Evolutionary conservation across 2,113 vertebrate species (phyloP).

Genomic region (Phasianus colchicus): DNA sequence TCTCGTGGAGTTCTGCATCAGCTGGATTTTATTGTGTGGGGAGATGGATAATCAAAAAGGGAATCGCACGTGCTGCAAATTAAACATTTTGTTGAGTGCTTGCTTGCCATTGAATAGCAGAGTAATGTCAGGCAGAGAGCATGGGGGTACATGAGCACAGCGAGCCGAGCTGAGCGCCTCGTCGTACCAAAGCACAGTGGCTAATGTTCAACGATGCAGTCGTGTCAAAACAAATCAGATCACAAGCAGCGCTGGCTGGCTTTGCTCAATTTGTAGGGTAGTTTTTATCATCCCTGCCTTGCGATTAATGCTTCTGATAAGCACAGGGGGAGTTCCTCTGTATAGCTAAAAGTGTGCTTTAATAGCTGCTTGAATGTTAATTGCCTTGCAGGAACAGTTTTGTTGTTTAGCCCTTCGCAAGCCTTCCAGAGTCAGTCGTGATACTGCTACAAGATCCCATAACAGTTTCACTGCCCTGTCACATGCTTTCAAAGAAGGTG

Average conservation of each 20-base stretch:
- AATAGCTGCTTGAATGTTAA: neutral
- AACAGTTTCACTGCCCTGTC: neutral
- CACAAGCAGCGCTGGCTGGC: neutral
- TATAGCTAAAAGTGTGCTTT: neutral
- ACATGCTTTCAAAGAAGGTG: neutral
- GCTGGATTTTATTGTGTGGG: constrained; percentile 68
- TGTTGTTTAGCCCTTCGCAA: neutral
- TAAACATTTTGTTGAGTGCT: constrained; percentile 40
- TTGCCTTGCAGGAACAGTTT: neutral
- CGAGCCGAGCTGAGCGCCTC: neutral
- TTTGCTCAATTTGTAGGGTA: constrained; percentile 25
- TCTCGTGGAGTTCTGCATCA: constrained; percentile 49
- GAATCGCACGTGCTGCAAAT: constrained; percentile 18
- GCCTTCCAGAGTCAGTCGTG: neutral
- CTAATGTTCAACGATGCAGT: neutral
- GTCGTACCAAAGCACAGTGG: neutral
- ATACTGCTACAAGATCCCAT: neutral
- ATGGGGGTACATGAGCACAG: neutral
- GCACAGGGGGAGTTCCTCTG: neutral
- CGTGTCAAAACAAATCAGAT: constrained; percentile 37
- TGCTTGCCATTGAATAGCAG: neutral
- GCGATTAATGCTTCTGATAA: neutral
- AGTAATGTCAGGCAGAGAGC: neutral
- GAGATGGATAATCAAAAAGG: constrained; percentile 56
- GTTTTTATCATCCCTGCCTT: neutral